These are phyloP conservation scores for Unio delphinus DNA, from an alignment of 2,888 invertebrate genomes.

Conservation along the genomic window DNA sequence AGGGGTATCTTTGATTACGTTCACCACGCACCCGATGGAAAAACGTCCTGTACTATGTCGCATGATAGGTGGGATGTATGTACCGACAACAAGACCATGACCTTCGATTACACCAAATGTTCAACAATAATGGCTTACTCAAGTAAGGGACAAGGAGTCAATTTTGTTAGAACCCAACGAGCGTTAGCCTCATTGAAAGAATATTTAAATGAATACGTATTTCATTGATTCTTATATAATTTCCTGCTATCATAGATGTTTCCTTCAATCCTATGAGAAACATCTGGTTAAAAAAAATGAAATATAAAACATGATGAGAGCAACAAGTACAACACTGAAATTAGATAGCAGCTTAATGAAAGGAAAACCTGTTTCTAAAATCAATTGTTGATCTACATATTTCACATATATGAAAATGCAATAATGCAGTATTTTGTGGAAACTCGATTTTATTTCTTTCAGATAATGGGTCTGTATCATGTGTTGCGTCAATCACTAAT, in stretches of 20 bases:
- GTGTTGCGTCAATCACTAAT: slow-evolving; percentile 12
- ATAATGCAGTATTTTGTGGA: background rate
- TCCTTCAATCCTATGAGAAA: too few species aligned
- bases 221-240: too few species aligned
- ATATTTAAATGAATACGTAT: too few species aligned
- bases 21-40: slow-evolving; percentile 10
- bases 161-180: background rate
- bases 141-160: slow-evolving; percentile 2
- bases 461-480: slow-evolving; percentile 16
- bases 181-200: too few species aligned
- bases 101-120: slow-evolving; percentile 21
- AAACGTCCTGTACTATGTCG: slow-evolving; percentile 11
- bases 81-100: slow-evolving; percentile 15
- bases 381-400: background rate
- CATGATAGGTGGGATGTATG: slow-evolving; percentile 25
- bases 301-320: too few species aligned
- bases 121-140: slow-evolving; percentile 17
- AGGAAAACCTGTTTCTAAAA: too few species aligned
- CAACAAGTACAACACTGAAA: too few species aligned
- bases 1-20: slow-evolving; percentile 9
- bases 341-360: too few species aligned
- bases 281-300: too few species aligned
- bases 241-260: too few species aligned
- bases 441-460: background rate
- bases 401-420: background rate